phyloP scores from a whole-genome alignment of 2,888 invertebrate genomes.

The Lasioglossum pauxillum region DNA sequence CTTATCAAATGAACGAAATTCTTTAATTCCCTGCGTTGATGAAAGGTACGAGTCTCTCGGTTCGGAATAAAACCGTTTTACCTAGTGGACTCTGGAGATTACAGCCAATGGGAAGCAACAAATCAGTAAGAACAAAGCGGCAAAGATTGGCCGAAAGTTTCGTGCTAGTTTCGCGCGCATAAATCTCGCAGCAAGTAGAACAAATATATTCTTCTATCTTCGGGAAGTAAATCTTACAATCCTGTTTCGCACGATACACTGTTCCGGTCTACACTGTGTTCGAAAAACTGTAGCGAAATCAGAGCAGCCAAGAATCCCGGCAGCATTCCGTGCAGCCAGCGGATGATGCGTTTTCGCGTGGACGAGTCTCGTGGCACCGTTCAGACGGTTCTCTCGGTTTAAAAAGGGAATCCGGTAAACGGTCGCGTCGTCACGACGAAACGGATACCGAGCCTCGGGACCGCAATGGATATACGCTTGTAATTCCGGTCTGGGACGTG shows the following conservation, averaged over 20 bases:
- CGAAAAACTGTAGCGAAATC: neutral
- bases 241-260: neutral
- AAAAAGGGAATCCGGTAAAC: neutral
- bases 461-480: conserved; percentile 51
- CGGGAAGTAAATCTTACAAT: neutral
- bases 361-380: neutral
- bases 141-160: neutral
- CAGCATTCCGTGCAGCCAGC: neutral
- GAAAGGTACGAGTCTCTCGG: neutral
- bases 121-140: conserved; percentile 3
- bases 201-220: neutral
- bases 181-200: neutral
- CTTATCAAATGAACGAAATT: neutral
- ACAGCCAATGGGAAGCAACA: neutral
- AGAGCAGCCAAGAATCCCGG: neutral
- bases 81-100: neutral
- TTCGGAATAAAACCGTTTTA: neutral
- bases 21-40: neutral
- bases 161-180: neutral
- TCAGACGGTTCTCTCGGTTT: conserved; percentile 13
- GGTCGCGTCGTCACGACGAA: conserved; percentile 34
- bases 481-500: conserved; percentile 50
- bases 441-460: conserved; percentile 52
- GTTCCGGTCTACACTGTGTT: neutral
- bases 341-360: neutral